Evolutionary conservation across 2,888 invertebrate genomes (phyloP).

Genomic region (Temnothorax rugatulus): DNA sequence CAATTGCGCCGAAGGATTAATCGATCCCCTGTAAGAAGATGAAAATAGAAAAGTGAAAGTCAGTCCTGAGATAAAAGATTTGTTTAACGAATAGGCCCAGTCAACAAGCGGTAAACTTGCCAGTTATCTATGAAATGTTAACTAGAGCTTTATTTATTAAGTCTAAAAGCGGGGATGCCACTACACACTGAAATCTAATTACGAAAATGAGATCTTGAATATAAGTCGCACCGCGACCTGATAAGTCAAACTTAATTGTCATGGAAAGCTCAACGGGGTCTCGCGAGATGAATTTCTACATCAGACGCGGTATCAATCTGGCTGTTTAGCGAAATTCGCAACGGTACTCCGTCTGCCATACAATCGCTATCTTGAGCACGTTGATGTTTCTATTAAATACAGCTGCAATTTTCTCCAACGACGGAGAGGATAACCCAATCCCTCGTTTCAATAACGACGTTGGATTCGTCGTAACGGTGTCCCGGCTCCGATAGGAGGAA

Average conservation of each 20-base stretch:
- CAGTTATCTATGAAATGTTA: background rate
- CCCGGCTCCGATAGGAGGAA: slow-evolving; percentile 27
- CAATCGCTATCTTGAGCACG: background rate
- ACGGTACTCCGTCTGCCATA: background rate
- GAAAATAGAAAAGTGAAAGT: background rate
- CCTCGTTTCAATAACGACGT: background rate
- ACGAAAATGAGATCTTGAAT: background rate
- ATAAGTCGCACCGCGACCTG: no score
- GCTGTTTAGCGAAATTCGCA: background rate
- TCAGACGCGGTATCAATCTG: background rate
- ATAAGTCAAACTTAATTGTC: background rate
- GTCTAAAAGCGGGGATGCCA: background rate
- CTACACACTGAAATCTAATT: background rate
- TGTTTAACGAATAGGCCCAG: background rate
- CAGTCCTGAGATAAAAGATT: background rate
- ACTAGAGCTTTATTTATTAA: background rate
- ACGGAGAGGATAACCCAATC: background rate
- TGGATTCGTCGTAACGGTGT: slow-evolving; percentile 31
- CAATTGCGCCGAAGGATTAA: background rate
- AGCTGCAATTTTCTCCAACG: background rate
- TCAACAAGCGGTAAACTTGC: background rate
- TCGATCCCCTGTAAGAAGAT: background rate
- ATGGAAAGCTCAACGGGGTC: background rate
- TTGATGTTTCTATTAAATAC: slow-evolving; percentile 23
- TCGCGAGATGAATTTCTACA: background rate